phyloP scores from a whole-genome alignment of 2,797 vertebrate species.

The Acanthopagrus latus region DNA sequence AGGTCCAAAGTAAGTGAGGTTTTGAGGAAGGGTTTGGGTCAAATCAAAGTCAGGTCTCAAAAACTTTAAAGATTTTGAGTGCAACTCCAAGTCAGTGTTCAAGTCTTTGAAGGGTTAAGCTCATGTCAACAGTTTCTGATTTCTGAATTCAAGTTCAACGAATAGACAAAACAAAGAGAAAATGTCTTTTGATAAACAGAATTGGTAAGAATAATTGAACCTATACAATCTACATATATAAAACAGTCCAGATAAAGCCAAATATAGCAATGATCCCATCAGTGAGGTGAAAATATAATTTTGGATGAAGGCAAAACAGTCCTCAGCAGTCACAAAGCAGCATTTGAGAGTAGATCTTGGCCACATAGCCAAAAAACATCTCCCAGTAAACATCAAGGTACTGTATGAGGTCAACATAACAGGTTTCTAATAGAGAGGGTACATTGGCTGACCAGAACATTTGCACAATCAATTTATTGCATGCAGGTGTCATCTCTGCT shows the following conservation, averaged over 20 bases:
- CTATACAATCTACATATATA: not conserved
- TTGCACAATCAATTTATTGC: slow-evolving; percentile 21
- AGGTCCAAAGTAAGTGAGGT: not conserved
- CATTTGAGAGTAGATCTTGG: not conserved
- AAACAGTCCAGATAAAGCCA: not conserved
- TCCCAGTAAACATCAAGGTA: not conserved
- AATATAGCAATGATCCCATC: not conserved
- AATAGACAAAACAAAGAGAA: not conserved
- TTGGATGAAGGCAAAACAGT: not conserved
- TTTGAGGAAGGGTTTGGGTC: too few species aligned
- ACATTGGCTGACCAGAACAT: slow-evolving; percentile 13
- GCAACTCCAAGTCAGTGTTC: not conserved
- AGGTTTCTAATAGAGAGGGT: slow-evolving; percentile 14
- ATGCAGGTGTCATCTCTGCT: not conserved
- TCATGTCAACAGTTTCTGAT: not conserved
- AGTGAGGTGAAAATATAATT: not conserved
- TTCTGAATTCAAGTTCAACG: too few species aligned
- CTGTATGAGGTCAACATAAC: not conserved
- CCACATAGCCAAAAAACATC: not conserved
- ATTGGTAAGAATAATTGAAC: not conserved
- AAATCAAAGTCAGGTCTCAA: too few species aligned
- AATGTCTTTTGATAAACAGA: not conserved
- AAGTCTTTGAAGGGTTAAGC: not conserved
- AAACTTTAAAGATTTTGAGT: not conserved
- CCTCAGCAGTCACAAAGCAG: not conserved